phyloP scores from a whole-genome alignment of 2,888 invertebrate species.

The Polydrusus tereticollis region DNA sequence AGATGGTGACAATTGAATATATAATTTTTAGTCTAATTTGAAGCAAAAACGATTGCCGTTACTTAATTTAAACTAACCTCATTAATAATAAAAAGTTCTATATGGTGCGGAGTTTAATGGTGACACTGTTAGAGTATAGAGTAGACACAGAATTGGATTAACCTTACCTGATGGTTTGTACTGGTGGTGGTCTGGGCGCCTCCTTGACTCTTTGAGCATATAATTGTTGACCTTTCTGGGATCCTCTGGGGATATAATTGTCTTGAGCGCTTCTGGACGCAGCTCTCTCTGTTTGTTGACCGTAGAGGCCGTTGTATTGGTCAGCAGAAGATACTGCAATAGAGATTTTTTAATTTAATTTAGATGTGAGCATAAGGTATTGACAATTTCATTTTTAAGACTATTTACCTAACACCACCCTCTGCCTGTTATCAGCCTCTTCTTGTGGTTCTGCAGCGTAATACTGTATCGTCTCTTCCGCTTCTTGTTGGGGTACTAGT shows the following conservation, averaged over 20 bases:
- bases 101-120: too few relatives aligned
- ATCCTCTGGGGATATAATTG: conserved; percentile 63
- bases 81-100: too few relatives aligned
- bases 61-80: too few relatives aligned
- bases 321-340: conserved; percentile 63
- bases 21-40: too few relatives aligned
- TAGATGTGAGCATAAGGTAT: too few relatives aligned
- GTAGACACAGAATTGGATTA: not conserved
- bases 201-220: conserved; percentile 70
- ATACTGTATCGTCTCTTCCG: conserved; percentile 66
- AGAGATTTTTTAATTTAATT: too few relatives aligned
- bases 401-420: conserved; percentile 42
- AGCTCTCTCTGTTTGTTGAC: conserved; percentile 66
- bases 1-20: too few relatives aligned
- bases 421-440: conserved; percentile 45
- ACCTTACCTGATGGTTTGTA: conserved; percentile 76
- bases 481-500: conserved; percentile 66
- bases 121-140: too few relatives aligned
- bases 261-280: conserved; percentile 59
- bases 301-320: conserved; percentile 68
- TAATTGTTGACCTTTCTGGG: conserved; percentile 56
- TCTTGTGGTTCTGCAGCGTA: conserved; percentile 66
- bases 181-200: conserved; percentile 77
- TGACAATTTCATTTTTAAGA: not conserved
- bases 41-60: too few relatives aligned